Evolutionary conservation across 2,797 vertebrate genomes (phyloP).

Genomic region (Macroramphosus scolopax): DNA sequence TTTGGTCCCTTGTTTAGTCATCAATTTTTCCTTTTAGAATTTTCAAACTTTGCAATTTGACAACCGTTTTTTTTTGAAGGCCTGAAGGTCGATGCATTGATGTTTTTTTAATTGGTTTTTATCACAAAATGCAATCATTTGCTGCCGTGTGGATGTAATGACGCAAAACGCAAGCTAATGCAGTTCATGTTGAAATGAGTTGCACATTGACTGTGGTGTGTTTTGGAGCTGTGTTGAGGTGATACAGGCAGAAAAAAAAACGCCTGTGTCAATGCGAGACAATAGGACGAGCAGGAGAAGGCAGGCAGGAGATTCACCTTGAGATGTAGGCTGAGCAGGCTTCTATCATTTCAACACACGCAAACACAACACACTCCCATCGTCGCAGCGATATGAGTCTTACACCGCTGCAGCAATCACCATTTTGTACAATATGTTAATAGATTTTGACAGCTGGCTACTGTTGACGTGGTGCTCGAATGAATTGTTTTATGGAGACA

Average conservation of each 20-base stretch:
- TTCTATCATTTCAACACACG: constrained; percentile 39
- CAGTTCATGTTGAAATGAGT: not conserved
- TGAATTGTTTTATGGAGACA: constrained; percentile 14
- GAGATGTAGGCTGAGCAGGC: constrained; percentile 55
- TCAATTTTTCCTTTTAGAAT: too few relatives aligned
- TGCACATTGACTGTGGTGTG: too few relatives aligned
- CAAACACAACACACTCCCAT: constrained; percentile 25
- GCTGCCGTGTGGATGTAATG: too few relatives aligned
- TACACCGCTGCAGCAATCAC: constrained; percentile 17
- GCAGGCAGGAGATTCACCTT: constrained; percentile 67
- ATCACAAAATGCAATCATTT: too few relatives aligned
- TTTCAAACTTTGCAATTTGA: too few relatives aligned
- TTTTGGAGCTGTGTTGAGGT: constrained; percentile 6
- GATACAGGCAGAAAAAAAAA: constrained; percentile 23
- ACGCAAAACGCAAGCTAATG: not conserved
- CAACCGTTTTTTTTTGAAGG: too few relatives aligned
- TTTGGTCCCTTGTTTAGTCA: too few relatives aligned
- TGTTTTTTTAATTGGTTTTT: too few relatives aligned
- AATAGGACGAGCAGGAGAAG: constrained; percentile 57
- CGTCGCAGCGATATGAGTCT: not conserved
- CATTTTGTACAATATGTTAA: constrained; percentile 7
- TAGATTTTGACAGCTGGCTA: constrained; percentile 15
- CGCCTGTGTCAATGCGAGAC: constrained; percentile 50
- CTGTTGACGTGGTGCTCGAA: constrained; percentile 23
- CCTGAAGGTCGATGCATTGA: too few relatives aligned